Conservation (phyloP, 2,113 vertebrate species). For the Pontoporia blainvillei region DNA sequence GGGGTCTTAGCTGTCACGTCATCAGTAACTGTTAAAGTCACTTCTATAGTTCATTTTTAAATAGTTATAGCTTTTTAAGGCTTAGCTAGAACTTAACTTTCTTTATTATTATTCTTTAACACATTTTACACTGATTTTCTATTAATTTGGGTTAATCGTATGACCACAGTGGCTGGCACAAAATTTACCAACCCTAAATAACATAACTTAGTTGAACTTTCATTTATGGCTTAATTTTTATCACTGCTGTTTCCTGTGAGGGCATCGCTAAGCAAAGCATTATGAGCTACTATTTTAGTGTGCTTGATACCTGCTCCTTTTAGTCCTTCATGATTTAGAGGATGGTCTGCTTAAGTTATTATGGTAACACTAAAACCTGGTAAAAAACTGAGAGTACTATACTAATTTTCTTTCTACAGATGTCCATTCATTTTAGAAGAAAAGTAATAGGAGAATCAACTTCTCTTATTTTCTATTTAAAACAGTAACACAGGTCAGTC, state of each 20-base stretch:
- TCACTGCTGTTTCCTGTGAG: not conserved
- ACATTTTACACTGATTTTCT: not conserved
- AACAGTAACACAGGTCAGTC: not conserved
- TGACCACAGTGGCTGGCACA: not conserved
- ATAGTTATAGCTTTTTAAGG: not conserved
- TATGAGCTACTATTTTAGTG: not conserved
- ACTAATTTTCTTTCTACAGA: not conserved
- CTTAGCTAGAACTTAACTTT: not conserved
- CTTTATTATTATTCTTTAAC: not conserved
- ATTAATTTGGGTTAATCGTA: not conserved
- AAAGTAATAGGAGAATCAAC: not conserved
- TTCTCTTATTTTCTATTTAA: not conserved
- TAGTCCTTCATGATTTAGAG: not conserved
- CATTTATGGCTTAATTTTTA: not conserved
- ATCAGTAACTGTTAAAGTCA: not conserved
- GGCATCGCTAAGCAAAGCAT: not conserved
- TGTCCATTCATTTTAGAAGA: not conserved
- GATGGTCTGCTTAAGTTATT: not conserved
- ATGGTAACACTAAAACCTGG: not conserved
- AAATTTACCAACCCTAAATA: not conserved
- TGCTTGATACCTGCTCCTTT: not conserved
- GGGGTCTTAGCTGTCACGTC: not conserved
- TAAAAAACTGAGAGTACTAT: not conserved
- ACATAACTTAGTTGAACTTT: not conserved
- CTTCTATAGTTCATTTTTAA: not conserved